phyloP scores from a whole-genome alignment of 2,797 vertebrate genomes.

The Pangasius mekongensis region DNA sequence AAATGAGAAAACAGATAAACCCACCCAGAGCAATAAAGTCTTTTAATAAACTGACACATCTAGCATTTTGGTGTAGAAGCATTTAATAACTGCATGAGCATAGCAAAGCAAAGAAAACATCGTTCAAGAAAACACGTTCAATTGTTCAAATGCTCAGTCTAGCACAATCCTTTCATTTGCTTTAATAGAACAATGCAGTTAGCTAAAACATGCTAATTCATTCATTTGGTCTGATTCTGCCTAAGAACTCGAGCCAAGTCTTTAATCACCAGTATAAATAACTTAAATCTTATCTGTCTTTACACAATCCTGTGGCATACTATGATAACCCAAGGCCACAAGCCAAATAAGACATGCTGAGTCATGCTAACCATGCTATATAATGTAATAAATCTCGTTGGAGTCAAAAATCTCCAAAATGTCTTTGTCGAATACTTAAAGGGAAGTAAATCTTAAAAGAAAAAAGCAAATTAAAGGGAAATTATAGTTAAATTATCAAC shows the following conservation, averaged over 20 bases:
- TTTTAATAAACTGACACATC: constrained; percentile 17
- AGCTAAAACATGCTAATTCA: not conserved
- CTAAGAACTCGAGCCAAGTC: not conserved
- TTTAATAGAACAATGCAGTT: not conserved
- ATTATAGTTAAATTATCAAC: not conserved
- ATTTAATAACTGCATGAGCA: constrained; percentile 1
- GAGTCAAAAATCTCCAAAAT: not conserved
- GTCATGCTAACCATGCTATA: not conserved
- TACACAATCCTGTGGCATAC: constrained; percentile 10
- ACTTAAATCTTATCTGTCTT: constrained; percentile 20
- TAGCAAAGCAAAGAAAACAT: not conserved
- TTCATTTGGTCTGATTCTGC: constrained; percentile 3
- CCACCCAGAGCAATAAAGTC: constrained; percentile 36
- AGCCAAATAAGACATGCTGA: not conserved
- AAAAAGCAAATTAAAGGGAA: not conserved
- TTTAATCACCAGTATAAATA: not conserved
- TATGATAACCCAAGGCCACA: constrained; percentile 11
- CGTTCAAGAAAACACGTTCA: not conserved
- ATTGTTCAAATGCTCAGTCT: not conserved
- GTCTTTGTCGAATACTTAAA: not conserved
- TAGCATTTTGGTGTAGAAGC: not conserved
- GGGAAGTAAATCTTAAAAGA: not conserved
- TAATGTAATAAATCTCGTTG: not conserved
- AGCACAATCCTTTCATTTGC: not conserved
- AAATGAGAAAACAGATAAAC: constrained; percentile 32